A percentile compares a stretch with the other conserved stretches of the same genome.
Evolutionary conservation across 2,888 invertebrate species (phyloP).

Genomic region (Trichopria drosophilae): DNA sequence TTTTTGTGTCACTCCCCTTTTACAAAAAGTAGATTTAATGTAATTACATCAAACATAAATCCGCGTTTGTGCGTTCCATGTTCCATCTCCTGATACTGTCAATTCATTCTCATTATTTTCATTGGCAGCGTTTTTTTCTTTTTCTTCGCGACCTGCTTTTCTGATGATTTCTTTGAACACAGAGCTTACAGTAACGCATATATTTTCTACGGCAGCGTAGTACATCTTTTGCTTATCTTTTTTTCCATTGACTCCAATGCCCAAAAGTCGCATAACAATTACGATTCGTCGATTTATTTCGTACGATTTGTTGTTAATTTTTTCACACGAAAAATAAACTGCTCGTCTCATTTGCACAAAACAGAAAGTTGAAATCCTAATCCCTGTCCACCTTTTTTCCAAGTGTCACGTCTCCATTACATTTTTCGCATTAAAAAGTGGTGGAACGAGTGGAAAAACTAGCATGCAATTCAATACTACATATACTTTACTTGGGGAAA

Average conservation of each 20-base stretch:
- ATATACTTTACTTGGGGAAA: constrained; percentile 1
- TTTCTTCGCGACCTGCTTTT: constrained; percentile 9
- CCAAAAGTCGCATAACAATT: too few relatives aligned
- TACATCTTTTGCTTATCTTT: background rate
- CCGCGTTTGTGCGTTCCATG: too few relatives aligned
- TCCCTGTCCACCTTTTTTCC: constrained; percentile 11
- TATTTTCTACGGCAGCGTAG: background rate
- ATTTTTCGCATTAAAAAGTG: constrained; percentile 5
- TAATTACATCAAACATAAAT: background rate
- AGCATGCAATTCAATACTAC: constrained; percentile 3
- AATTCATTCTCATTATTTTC: too few relatives aligned
- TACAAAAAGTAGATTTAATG: background rate
- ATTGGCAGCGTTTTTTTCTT: constrained; percentile 1
- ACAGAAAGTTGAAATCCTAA: too few relatives aligned
- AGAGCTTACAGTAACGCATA: background rate
- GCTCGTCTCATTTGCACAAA: constrained; percentile 14
- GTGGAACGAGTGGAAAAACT: background rate
- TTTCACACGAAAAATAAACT: too few relatives aligned
- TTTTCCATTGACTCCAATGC: constrained; percentile 11
- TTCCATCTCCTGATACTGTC: constrained; percentile 11
- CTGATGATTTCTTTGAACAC: constrained; percentile 1
- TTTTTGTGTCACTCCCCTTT: background rate
- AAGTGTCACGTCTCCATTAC: constrained; percentile 8
- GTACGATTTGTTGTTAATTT: too few relatives aligned
- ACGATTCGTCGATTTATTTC: constrained; percentile 14